These are phyloP conservation scores for Tachuris rubrigastra DNA, from an alignment of 2,113 vertebrate species.

Conservation along the genomic window DNA sequence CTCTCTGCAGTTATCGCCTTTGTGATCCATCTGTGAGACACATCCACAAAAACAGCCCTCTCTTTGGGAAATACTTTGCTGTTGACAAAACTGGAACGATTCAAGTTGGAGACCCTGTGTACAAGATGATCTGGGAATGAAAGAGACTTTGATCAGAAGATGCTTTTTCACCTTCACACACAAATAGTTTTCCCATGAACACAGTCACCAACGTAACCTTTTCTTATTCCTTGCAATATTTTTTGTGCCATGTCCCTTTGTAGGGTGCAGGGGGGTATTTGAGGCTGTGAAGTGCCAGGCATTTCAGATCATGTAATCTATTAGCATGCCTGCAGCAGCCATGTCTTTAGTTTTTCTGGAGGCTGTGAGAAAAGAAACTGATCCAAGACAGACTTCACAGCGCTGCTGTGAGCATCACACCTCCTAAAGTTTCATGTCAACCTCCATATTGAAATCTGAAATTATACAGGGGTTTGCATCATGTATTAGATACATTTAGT, in stretches of 20 bases:
- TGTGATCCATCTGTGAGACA: slow-evolving; percentile 80
- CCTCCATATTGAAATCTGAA: fast-evolving
- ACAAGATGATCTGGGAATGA: slow-evolving; percentile 70
- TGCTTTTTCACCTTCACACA: not conserved
- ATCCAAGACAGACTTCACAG: not conserved
- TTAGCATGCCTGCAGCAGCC: not conserved
- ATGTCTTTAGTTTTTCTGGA: not conserved
- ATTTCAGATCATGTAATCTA: not conserved
- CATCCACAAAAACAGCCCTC: slow-evolving; percentile 77
- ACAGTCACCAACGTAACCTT: not conserved
- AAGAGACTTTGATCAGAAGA: not conserved
- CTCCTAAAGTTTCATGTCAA: not conserved
- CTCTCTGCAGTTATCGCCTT: slow-evolving; percentile 80
- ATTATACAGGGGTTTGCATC: not conserved
- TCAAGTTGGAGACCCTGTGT: slow-evolving; percentile 86
- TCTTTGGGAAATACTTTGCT: slow-evolving; percentile 84
- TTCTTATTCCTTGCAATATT: not conserved
- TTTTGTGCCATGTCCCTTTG: not conserved
- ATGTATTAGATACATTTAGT: not conserved
- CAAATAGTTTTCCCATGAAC: not conserved
- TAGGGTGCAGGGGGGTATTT: not conserved
- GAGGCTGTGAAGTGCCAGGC: not conserved
- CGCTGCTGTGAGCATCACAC: not conserved
- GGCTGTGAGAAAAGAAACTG: not conserved
- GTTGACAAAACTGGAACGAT: slow-evolving; percentile 80